Conservation (phyloP, 2,888 invertebrate species). For the Embidobia sp. region DNA sequence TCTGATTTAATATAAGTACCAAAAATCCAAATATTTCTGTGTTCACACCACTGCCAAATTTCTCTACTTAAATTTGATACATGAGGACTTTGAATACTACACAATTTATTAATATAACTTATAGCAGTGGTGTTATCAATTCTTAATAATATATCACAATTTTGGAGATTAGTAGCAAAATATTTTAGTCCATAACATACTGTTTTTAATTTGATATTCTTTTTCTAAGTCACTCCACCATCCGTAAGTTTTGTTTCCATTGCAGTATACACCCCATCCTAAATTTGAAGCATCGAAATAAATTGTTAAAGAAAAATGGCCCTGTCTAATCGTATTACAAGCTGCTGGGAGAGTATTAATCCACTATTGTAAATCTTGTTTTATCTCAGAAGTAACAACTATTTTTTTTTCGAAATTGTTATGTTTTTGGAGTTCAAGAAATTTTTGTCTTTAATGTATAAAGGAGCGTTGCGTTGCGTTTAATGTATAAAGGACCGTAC, state of each 20-base stretch:
- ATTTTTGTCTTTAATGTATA: too few species aligned
- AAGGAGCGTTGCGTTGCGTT: too few species aligned
- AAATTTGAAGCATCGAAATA: too few species aligned
- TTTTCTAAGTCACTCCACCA: neutral
- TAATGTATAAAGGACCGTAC: neutral
- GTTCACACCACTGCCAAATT: slow-evolving; percentile 30
- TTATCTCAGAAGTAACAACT: too few species aligned
- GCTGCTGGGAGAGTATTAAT: too few species aligned
- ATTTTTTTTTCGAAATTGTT: slow-evolving; percentile 4
- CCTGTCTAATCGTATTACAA: too few species aligned
- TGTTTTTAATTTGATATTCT: neutral
- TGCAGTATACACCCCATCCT: too few species aligned
- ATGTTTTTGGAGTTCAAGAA: too few species aligned
- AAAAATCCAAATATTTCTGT: slow-evolving; percentile 3
- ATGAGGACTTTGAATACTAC: neutral
- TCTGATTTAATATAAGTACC: neutral
- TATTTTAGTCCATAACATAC: neutral
- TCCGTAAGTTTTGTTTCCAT: too few species aligned
- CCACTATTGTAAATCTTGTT: too few species aligned
- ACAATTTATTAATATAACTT: slow-evolving; percentile 27
- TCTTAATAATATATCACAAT: slow-evolving; percentile 21
- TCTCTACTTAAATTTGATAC: neutral
- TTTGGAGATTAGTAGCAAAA: neutral
- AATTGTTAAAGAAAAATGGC: too few species aligned
- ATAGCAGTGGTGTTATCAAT: slow-evolving; percentile 40